phyloP scores from a whole-genome alignment of 1,140 invertebrate species.

The Drosophila gunungcola region DNA sequence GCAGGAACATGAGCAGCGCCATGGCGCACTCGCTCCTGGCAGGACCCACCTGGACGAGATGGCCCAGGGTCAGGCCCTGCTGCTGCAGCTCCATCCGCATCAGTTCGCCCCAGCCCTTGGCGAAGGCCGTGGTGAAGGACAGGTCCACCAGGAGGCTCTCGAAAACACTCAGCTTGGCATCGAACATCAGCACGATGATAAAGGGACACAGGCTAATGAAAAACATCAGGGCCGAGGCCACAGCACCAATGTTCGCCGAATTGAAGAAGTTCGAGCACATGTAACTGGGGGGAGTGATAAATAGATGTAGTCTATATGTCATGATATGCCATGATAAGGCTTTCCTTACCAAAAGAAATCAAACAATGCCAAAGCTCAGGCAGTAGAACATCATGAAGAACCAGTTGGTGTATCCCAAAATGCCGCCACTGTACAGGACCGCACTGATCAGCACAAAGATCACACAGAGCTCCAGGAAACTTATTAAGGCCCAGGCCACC shows the following conservation, averaged over 20 bases:
- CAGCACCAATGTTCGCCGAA: conserved; percentile 88
- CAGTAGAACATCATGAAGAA: conserved; percentile 86
- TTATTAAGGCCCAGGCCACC: conserved; percentile 87
- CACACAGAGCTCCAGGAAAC: conserved; percentile 86
- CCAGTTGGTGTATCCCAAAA: conserved; percentile 86
- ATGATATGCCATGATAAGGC: not conserved
- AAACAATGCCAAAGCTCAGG: conserved; percentile 87
- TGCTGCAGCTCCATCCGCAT: conserved; percentile 87
- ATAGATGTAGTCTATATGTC: conserved; percentile 7
- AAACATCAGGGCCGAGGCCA: conserved; percentile 87
- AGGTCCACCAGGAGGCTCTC: conserved; percentile 86
- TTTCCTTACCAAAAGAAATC: conserved; percentile 87
- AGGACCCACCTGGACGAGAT: conserved; percentile 78
- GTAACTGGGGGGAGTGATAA: conserved; percentile 85
- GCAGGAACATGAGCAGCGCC: conserved; percentile 84
- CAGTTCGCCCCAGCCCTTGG: conserved; percentile 87
- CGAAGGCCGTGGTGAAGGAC: conserved; percentile 87
- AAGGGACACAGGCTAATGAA: conserved; percentile 88
- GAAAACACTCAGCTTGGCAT: conserved; percentile 86
- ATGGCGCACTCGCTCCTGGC: conserved; percentile 70
- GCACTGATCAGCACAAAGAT: conserved; percentile 85
- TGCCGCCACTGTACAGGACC: conserved; percentile 86
- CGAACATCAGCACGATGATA: conserved; percentile 88
- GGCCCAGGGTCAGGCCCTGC: conserved; percentile 75
- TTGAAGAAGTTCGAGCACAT: conserved; percentile 88